A percentile compares a stretch with the other conserved stretches of the same genome.
Evolutionary conservation across 2,888 invertebrate species (phyloP).

Genomic region (Zygogramma bicolorata): DNA sequence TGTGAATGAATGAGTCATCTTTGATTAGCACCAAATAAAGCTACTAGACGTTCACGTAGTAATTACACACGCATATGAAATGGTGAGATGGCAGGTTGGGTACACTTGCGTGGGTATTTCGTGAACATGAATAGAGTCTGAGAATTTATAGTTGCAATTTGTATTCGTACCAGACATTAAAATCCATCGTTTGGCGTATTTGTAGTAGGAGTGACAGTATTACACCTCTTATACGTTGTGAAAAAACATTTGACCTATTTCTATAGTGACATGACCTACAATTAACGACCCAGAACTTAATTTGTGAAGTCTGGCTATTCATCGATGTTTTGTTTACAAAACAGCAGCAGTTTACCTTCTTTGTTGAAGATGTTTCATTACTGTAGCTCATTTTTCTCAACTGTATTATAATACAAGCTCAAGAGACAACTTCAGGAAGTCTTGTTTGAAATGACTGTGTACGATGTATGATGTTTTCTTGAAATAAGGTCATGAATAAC

Average conservation of each 20-base stretch:
- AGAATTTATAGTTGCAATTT: background rate
- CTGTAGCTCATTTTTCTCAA: no score
- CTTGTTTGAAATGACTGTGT: no score
- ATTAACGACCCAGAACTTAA: background rate
- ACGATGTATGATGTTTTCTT: no score
- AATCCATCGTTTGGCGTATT: background rate
- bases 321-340: background rate
- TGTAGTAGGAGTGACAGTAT: background rate
- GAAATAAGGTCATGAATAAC: no score
- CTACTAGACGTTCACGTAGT: background rate
- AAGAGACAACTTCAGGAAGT: no score
- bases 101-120: background rate
- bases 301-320: background rate
- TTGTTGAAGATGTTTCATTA: no score
- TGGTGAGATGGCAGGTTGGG: background rate
- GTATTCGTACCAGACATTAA: background rate
- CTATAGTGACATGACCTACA: background rate
- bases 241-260: background rate
- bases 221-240: background rate
- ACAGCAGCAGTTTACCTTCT: no score
- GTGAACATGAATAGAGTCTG: background rate
- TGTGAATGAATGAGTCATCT: background rate
- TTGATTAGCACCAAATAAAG: background rate
- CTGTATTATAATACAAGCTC: no score
- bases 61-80: background rate